Evolutionary conservation across 2,888 invertebrate genomes (phyloP).

Genomic region (Calliphora vomitoria): DNA sequence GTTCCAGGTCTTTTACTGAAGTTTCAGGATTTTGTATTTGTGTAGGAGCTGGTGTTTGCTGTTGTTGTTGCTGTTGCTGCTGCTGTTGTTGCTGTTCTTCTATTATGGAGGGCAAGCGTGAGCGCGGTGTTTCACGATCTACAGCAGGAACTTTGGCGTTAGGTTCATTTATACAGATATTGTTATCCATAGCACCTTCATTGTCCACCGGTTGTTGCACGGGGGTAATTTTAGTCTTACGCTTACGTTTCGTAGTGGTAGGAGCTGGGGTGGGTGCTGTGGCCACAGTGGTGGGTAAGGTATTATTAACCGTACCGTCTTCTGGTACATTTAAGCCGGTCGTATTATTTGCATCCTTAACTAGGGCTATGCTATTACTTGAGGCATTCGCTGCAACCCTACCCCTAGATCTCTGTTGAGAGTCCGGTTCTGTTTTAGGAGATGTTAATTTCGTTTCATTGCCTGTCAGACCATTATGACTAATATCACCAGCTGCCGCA

Average conservation of each 20-base stretch:
- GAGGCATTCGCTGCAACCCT: conserved; percentile 79
- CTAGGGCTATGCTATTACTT: conserved; percentile 78
- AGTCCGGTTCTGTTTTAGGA: conserved; percentile 84
- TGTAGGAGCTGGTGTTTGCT: conserved; percentile 62
- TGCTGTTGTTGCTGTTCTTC: conserved; percentile 79
- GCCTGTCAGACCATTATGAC: conserved; percentile 75
- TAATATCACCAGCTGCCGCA: conserved; percentile 76
- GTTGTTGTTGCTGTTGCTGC: conserved; percentile 66
- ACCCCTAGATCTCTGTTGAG: conserved; percentile 78
- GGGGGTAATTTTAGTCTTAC: conserved; percentile 86
- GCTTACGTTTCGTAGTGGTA: conserved; percentile 85
- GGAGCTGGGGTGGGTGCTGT: conserved; percentile 72
- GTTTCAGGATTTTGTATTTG: conserved; percentile 80
- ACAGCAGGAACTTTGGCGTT: conserved; percentile 79
- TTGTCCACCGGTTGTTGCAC: conserved; percentile 82
- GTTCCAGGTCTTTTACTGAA: conserved; percentile 92
- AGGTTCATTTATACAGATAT: conserved; percentile 62
- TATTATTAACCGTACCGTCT: conserved; percentile 68
- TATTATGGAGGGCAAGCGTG: conserved; percentile 83
- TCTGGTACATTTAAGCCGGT: conserved; percentile 77
- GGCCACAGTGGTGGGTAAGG: conserved; percentile 78
- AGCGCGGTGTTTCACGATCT: conserved; percentile 84
- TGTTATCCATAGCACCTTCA: conserved; percentile 57
- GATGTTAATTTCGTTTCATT: conserved; percentile 84
- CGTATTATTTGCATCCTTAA: conserved; percentile 80